Base-by-base conservation (phyloP, 2,113 vertebrate genomes). In the Cygnus atratus region DNA sequence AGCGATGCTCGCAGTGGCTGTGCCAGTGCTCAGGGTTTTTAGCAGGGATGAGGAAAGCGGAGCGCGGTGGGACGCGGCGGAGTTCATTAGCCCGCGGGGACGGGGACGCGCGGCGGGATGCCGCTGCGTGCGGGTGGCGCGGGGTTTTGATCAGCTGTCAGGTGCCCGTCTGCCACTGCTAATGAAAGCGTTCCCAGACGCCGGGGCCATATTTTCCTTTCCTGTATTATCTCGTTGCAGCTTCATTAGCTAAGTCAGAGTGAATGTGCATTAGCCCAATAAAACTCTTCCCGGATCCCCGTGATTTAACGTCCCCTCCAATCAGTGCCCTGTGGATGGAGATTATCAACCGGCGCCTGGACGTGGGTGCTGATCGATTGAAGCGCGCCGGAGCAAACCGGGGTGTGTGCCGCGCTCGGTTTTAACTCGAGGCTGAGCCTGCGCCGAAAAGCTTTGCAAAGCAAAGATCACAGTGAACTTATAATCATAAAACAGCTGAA, bases 201-300 rank as follows among this genome's bases (percentile, higher is more conserved):
- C 55, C 6, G 1, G 57, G 93, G 88, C 91, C 35, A 24, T 84
- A 80, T 97, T 97, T 94, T 95, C 90, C 87, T 88, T 92, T 85
- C 92, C 93, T 86, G 82, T 94, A 41, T 97, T 97, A 95, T 96
- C 92, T 97, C 48, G 66, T 95, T 97, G 95, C 90, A 96, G 96
- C 94, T 97, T 87, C 96, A 92, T 97, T 93, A 91, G 86, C 93
- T 94, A 97, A 96, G 92, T 97, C 94, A 84, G 62, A 88, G 80
- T 86, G 81, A 96, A 52, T 73, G 89, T 79, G 61, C 76, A 93
- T 97, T 94, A 93, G 82, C 94, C 95, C 94, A 96, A 80, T 94
- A 93, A 95, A 97, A 97, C 84, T 88, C 93, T 92, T 93, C 85
- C 93, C 75, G 81, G 93, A 74, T 85, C 89, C 85, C 58, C 31